phyloP scores from a whole-genome alignment of 2,113 vertebrate genomes.

The Microcebus griseorufus region DNA sequence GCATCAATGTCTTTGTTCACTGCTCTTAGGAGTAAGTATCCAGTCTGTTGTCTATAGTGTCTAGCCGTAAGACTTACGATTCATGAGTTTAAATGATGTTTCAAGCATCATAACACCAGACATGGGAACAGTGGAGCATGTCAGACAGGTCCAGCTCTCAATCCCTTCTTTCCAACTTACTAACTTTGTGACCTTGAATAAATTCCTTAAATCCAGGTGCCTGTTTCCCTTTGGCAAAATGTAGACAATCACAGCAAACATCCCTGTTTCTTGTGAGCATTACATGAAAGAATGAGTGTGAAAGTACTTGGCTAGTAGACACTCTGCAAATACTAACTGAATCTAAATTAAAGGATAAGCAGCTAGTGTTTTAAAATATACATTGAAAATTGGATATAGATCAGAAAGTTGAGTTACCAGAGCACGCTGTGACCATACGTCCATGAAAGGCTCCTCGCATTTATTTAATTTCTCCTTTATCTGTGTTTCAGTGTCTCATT shows the following conservation, averaged over 20 bases:
- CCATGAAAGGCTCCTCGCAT: background rate
- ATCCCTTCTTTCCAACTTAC: background rate
- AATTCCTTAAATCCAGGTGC: background rate
- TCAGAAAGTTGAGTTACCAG: background rate
- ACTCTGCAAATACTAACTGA: background rate
- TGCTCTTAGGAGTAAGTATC: background rate
- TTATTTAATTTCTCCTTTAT: slow-evolving; percentile 17
- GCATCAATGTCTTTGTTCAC: background rate
- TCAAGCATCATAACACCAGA: background rate
- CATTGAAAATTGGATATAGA: background rate
- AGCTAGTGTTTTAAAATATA: background rate
- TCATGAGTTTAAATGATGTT: background rate
- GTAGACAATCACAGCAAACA: background rate
- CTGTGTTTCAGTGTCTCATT: background rate
- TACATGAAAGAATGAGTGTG: background rate
- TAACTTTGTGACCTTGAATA: background rate
- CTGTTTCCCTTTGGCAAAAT: background rate
- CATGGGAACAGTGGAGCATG: background rate
- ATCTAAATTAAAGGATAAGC: background rate
- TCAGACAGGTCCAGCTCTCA: background rate
- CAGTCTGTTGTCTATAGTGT: background rate
- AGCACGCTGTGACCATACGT: background rate
- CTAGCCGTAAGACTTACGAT: background rate
- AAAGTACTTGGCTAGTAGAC: background rate
- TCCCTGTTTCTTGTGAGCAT: background rate